Base-by-base conservation (phyloP, 2,888 invertebrate genomes). In the Cantharis rufa region DNA sequence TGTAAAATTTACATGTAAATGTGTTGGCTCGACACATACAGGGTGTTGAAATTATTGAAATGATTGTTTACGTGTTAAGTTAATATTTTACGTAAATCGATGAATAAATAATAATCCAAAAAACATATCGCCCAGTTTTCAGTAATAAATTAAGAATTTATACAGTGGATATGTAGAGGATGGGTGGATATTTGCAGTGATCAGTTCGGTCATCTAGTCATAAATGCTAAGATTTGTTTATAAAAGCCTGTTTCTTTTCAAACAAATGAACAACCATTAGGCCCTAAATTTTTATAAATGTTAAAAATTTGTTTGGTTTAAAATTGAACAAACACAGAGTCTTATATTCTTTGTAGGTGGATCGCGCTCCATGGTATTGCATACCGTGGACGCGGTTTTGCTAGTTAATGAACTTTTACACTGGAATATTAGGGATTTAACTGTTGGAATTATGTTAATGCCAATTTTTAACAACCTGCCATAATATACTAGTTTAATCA, bases 101-200 rank as follows among this genome's bases (percentile, higher is more conserved):
- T 66, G 16, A 21, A 15, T 66, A 63, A 70, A 64, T 10, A 16
- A 62, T 18, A 62, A 62, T 48, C n/a, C n/a, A 10, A 18, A 69
- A 24, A 71, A 69, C 71, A 75, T 63, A 69, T 73, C 71, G 16
- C 73, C 73, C 73, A 71, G 62, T 75, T 72, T 69, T 76, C 64
- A 48, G 73, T 66, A 66, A 32, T 74, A 69, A 68, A 24, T 24
- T 70, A 70, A 74, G 68, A 72, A 74, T 32, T 77, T 24, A 70
- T 28, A 72, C 62, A 32, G 68, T 73, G 69, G 63, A 13, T 21
- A 63, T 64, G 16, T 71, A 71, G 78, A 68, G 77, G 79, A 80
- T 80, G 77, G 75, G 71, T 82, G 86, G 86, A 86, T 84, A 84
- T 86, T 86, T 87, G 87, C 87, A 87, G 86, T 87, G 87, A 87